Percentiles rank a stretch among this genome's conserved stretches.
phyloP scores from a whole-genome alignment of 2,113 vertebrate species.

The Cryptomyrus ogoouensis region DNA sequence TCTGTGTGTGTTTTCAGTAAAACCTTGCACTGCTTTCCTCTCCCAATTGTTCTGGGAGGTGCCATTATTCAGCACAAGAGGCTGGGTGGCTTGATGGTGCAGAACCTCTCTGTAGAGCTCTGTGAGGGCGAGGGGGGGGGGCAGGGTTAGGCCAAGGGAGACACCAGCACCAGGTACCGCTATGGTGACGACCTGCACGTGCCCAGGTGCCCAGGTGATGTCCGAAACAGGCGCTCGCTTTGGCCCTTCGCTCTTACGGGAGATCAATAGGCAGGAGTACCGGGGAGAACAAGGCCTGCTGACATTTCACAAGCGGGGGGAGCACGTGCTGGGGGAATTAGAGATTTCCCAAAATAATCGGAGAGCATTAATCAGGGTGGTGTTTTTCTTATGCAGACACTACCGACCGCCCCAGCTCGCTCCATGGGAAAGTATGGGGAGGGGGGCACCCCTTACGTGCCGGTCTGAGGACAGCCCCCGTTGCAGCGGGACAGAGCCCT shows the following conservation, averaged over 20 bases:
- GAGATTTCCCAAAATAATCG: not conserved
- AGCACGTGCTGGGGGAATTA: not conserved
- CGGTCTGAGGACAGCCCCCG: not conserved
- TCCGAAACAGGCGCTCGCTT: no score
- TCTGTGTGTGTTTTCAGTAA: constrained; percentile 35
- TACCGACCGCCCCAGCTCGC: not conserved
- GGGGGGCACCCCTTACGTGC: not conserved
- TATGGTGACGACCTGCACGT: no score
- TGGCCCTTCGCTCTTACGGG: not conserved
- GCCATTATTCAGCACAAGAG: constrained; percentile 38
- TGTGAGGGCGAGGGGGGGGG: no score
- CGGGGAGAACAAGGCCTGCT: not conserved
- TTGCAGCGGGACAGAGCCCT: not conserved
- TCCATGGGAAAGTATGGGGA: not conserved
- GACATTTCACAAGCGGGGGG: not conserved
- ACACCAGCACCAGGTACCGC: no score
- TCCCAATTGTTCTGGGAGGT: constrained; percentile 54
- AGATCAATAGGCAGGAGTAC: not conserved
- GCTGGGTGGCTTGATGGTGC: no score
- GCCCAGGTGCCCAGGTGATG: no score
- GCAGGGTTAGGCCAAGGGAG: no score
- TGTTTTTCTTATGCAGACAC: not conserved
- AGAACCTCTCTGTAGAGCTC: no score
- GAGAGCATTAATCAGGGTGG: not conserved
- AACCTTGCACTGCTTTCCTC: constrained; percentile 51